Base-by-base conservation (phyloP, 2,888 invertebrate genomes). In the Rhagonycha fulva region DNA sequence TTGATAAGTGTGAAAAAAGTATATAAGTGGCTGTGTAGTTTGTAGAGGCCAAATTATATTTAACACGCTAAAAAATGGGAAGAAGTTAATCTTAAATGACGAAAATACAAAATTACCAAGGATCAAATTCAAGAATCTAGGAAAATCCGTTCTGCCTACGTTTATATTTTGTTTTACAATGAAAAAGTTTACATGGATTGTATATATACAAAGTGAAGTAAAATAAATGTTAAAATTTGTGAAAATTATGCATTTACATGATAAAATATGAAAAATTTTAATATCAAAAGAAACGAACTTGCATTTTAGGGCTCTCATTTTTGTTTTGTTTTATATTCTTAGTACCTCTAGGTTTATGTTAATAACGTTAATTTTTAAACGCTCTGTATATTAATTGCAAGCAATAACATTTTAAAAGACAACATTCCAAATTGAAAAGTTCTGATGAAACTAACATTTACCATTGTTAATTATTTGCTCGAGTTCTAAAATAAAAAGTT, bases 401-500 rank as follows among this genome's bases (percentile, higher is more conserved):
- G 63, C 63, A 66, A 66, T 66, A 66, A 66, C 12, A 14, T n/a
- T 2, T 4, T 12, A 12, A 66, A 66, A 5, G 9, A 24, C 9
- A 7, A 24, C 63, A 66, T 66, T 66, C 63, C 63, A 26, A 66
- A 66, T n/a, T 63, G 12, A n/a, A n/a, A n/a, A 26, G n/a, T 66
- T 26, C 14, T 19, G 62, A 23, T 10, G n/a, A 62, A 19, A 19
- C 19, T 66, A 66, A 24, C 12, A n/a, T 26, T 14, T 24, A 12
- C 5, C 26, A 24, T 5, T 66, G 24, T 24, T 12, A 24, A 66
- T 71, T 63, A 14, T 63, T 28, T 62, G 10, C 14, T 69, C 30
- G 72, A 61, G 70, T 68, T 84, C 82, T 82, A 78, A 81, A 78
- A 81, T 74, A 61, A 76, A 80, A 72, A 75, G 80, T 80, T 81